phyloP scores from a whole-genome alignment of 2,888 invertebrate species.

The Sminthurinus aureus region DNA sequence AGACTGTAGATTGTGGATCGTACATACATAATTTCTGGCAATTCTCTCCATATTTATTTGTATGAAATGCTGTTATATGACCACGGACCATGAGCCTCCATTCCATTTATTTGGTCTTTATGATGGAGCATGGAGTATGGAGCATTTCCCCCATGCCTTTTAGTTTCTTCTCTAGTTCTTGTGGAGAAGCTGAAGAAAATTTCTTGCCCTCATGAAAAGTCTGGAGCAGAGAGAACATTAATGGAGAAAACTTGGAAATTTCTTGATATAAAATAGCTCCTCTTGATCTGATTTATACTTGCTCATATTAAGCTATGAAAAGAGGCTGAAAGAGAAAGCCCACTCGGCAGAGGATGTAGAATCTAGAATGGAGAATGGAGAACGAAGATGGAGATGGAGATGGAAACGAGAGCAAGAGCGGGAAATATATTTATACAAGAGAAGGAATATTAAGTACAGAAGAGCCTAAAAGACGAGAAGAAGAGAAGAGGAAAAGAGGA shows the following conservation, averaged over 20 bases:
- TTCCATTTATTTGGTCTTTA: slow-evolving; percentile 1
- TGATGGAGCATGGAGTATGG: background rate
- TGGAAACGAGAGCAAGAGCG: background rate
- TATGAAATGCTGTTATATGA: slow-evolving; percentile 12
- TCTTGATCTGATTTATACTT: slow-evolving; percentile 54
- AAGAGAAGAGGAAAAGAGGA: background rate
- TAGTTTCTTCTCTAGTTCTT: background rate
- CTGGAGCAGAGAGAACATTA: slow-evolving; percentile 43
- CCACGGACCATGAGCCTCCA: slow-evolving; percentile 9
- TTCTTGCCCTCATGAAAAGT: slow-evolving; percentile 18
- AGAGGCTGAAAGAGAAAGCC: slow-evolving; percentile 35
- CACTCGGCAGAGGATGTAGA: slow-evolving; percentile 18
- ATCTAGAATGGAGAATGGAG: background rate
- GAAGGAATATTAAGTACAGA: too few relatives aligned
- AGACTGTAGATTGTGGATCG: background rate
- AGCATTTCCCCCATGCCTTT: background rate
- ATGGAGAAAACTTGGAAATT: slow-evolving; percentile 59
- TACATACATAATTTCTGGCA: background rate
- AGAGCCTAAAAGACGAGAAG: too few relatives aligned
- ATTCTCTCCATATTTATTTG: slow-evolving; percentile 24
- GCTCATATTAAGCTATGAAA: slow-evolving; percentile 39
- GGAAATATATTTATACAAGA: background rate
- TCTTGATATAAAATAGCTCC: slow-evolving; percentile 52
- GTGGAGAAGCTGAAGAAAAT: background rate
- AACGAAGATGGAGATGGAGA: slow-evolving; percentile 22